A percentile compares a stretch with the other conserved stretches of the same genome.
phyloP scores from a whole-genome alignment of 2,888 invertebrate species.

The Dicycla oo region DNA sequence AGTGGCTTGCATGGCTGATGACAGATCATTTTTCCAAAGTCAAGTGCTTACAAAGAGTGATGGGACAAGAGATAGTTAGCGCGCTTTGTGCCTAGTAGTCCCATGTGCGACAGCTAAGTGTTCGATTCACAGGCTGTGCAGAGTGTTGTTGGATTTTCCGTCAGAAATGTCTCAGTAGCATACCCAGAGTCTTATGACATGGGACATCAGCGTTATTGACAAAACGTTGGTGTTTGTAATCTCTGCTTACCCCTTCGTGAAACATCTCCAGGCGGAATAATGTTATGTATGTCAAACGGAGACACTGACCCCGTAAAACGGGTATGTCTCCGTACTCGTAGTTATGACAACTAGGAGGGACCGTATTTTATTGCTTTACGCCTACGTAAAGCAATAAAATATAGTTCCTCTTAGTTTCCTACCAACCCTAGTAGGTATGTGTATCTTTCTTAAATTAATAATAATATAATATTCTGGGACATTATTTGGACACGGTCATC shows the following conservation, averaged over 20 bases:
- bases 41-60: no score
- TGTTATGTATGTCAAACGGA: slow-evolving; percentile 1
- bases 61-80: no score
- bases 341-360: background rate
- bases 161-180: background rate
- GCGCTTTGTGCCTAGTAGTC: background rate
- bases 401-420: no score
- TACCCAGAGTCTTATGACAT: background rate
- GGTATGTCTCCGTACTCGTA: background rate
- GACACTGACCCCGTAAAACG: slow-evolving; percentile 6
- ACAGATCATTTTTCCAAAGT: background rate
- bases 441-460: background rate
- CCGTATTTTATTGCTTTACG: background rate
- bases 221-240: background rate
- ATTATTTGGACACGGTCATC: no score
- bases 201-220: background rate
- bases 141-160: background rate
- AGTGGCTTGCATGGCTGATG: no score
- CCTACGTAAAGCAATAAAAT: no score
- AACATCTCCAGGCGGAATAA: background rate
- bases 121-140: background rate
- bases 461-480: no score
- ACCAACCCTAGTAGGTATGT: no score
- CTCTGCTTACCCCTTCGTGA: background rate
- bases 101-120: no score